phyloP scores from a whole-genome alignment of 2,113 vertebrate genomes.

The Furnarius figulus region DNA sequence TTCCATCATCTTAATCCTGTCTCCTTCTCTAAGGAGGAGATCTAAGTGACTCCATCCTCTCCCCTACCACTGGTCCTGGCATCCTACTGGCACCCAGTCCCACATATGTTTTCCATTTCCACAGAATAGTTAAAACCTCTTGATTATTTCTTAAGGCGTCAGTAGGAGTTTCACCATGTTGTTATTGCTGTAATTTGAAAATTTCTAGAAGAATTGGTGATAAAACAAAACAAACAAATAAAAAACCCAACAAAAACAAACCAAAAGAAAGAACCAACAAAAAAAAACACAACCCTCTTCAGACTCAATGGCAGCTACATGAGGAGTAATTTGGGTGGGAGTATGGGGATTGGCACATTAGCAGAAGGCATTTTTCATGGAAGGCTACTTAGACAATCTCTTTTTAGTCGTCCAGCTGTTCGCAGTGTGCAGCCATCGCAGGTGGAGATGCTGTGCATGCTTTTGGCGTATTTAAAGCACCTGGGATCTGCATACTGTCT shows the following conservation, averaged over 20 bases:
- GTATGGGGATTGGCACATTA: not conserved
- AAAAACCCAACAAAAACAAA: not conserved
- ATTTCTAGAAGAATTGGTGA: not conserved
- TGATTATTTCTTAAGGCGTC: not conserved
- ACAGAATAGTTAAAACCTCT: not conserved
- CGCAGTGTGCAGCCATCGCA: slow-evolving; percentile 13
- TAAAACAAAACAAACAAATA: not conserved
- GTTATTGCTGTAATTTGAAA: not conserved
- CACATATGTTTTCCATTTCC: not conserved
- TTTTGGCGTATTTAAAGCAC: slow-evolving; percentile 55
- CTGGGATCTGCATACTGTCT: slow-evolving; percentile 46
- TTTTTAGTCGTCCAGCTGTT: slow-evolving; percentile 37
- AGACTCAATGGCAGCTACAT: not conserved
- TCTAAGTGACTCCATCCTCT: not conserved
- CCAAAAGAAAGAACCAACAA: not conserved
- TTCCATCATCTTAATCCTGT: not conserved
- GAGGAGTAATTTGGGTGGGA: slow-evolving; percentile 19
- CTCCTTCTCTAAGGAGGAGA: not conserved
- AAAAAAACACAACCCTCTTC: not conserved
- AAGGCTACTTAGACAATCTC: slow-evolving; percentile 21
- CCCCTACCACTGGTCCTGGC: not conserved
- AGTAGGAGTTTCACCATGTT: not conserved
- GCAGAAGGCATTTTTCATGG: slow-evolving; percentile 11
- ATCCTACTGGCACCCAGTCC: not conserved
- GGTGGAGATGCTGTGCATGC: slow-evolving; percentile 23